Conservation (phyloP, 2,888 invertebrate genomes). For the Anorthoa munda region DNA sequence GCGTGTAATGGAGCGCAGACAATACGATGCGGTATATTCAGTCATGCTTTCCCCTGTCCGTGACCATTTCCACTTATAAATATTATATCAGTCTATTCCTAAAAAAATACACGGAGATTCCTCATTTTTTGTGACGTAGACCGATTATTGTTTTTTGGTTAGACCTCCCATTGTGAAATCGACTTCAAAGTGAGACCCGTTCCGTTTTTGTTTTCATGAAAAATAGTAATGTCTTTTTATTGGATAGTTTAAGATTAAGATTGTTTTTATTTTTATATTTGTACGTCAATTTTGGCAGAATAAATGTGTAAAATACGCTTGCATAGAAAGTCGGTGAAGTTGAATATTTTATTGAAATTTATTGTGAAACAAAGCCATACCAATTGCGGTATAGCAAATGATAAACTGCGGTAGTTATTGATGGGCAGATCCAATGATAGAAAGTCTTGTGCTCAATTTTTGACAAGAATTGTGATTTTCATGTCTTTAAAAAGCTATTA, state of each 20-base stretch:
- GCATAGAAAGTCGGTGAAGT: conserved; percentile 38
- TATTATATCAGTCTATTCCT: conserved; percentile 53
- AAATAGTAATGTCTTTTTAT: conserved; percentile 7
- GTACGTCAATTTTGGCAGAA: no score
- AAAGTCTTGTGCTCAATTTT: conserved; percentile 39
- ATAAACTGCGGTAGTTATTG: conserved; percentile 29
- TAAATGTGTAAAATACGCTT: not conserved
- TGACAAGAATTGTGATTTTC: not conserved
- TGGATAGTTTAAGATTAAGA: no score
- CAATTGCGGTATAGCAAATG: conserved; percentile 32
- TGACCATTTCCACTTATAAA: conserved; percentile 66
- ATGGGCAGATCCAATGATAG: conserved; percentile 45
- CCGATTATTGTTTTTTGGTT: conserved; percentile 14
- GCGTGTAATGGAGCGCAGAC: conserved; percentile 78
- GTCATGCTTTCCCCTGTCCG: conserved; percentile 82
- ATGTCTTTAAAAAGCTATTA: not conserved
- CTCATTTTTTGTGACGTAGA: conserved; percentile 37
- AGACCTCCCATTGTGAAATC: not conserved
- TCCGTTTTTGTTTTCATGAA: conserved; percentile 20
- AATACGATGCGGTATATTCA: conserved; percentile 74
- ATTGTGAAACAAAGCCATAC: conserved; percentile 34
- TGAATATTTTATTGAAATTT: conserved; percentile 34
- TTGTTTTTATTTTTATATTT: no score
- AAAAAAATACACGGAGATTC: conserved; percentile 42
- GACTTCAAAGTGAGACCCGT: not conserved